Evolutionary conservation across 2,113 vertebrate species (phyloP).

Genomic region (Maccullochella peelii): DNA sequence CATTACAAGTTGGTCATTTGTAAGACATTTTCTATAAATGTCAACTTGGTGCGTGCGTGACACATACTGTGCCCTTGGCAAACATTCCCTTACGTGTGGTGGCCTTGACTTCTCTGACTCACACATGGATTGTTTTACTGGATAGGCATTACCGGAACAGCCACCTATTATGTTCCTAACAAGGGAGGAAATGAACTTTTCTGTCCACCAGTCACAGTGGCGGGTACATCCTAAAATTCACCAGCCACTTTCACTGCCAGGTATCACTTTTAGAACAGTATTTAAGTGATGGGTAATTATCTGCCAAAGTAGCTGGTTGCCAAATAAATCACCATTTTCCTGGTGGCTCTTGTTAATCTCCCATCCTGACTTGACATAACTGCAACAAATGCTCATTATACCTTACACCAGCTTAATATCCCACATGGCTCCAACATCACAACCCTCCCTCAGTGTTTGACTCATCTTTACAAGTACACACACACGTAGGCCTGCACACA

Average conservation of each 20-base stretch:
- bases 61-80: conserved; percentile 26
- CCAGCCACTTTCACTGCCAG: not conserved
- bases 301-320: not conserved
- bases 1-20: conserved; percentile 47
- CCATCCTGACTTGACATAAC: not conserved
- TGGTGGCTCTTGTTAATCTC: conserved; percentile 21
- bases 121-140: conserved; percentile 42
- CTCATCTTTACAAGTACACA: conserved; percentile 9
- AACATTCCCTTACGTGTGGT: conserved; percentile 6
- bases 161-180: conserved; percentile 39
- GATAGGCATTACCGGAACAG: conserved; percentile 43
- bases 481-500: not conserved
- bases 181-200: conserved; percentile 60
- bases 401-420: conserved; percentile 2
- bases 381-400: conserved; percentile 37
- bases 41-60: conserved; percentile 9
- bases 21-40: conserved; percentile 59
- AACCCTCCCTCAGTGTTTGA: conserved; percentile 15
- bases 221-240: conserved; percentile 17
- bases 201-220: conserved; percentile 36
- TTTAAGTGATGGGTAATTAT: conserved; percentile 34
- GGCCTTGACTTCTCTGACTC: conserved; percentile 37
- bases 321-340: not conserved
- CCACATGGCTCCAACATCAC: conserved; percentile 28
- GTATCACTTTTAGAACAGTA: conserved; percentile 6